phyloP scores from a whole-genome alignment of 1,140 invertebrate species.

The Mycetomoellerius zeteki region DNA sequence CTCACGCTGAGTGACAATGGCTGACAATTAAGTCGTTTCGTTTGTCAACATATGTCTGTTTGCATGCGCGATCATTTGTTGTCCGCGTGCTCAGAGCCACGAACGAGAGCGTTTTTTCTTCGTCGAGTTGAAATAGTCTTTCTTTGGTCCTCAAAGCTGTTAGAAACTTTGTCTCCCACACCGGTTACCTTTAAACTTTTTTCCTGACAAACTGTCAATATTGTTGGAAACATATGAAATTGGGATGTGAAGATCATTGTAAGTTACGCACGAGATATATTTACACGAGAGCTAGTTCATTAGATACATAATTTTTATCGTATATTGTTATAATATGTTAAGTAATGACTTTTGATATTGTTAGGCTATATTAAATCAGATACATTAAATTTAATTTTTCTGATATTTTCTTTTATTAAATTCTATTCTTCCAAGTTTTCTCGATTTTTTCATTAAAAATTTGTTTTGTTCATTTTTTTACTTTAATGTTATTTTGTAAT shows the following conservation, averaged over 20 bases:
- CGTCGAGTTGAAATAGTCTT: constrained; percentile 34
- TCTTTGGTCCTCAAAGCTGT: constrained; percentile 61
- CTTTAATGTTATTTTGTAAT: not conserved
- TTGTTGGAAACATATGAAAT: not conserved
- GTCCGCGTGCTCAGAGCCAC: not conserved
- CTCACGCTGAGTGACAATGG: not conserved
- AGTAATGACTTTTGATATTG: not conserved
- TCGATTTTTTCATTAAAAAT: not conserved
- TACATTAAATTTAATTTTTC: not conserved
- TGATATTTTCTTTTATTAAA: constrained; percentile 7
- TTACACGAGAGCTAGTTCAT: not conserved
- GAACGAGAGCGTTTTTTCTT: constrained; percentile 37
- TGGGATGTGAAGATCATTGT: not conserved
- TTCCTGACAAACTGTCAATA: constrained; percentile 2
- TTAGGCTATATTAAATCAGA: not conserved
- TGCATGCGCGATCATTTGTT: constrained; percentile 36
- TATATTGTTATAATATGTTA: too few relatives aligned
- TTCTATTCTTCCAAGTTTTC: not conserved
- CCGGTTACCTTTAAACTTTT: constrained; percentile 29
- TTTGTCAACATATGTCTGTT: constrained; percentile 13
- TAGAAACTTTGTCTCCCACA: constrained; percentile 67
- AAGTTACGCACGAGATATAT: not conserved
- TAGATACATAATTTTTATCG: not conserved
- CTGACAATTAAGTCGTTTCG: not conserved
- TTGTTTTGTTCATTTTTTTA: not conserved